Evolutionary conservation across 2,113 vertebrate genomes (phyloP), one percentile per base, ranked within the genome.

Genomic region (Forbesichthys agassizii): DNA sequence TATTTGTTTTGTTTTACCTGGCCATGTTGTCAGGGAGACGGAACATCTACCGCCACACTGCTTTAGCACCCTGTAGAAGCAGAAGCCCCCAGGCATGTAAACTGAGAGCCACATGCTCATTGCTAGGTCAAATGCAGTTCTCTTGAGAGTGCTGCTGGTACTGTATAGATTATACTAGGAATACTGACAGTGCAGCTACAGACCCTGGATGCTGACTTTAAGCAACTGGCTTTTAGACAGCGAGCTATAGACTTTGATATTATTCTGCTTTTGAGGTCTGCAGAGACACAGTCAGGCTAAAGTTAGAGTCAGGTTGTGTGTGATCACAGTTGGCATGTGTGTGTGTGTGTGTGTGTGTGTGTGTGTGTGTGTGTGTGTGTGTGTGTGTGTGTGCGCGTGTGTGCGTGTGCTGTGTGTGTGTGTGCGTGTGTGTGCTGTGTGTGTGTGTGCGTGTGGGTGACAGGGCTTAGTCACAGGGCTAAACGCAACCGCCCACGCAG

Each of bases 401-500:
- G 75, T 61, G 68, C 20, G 73, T 74, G 68, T 69, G 3, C 61
- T 67, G 36, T 68, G 72, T 78, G 58, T 74, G 16, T 16, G 16
- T 16, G 16, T 16, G 16, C 16, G 16, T 16, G 16, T 16, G 73
- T 74, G 68, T 69, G 3, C 61, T 67, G 36, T 68, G 72, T 78
- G 58, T 73, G 66, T 79, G 70, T 61, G 75, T 61, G 68, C 27
- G 27, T 27, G 27, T 27, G 75, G 71, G 64, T 79, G 77, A 82
- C 59, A 51, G 61, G 77, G 75, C 80, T 84, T 77, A 82, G 84
- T 82, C 83, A 87, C 66, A 82, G 74, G 68, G 73, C 74, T 81
- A 82, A 87, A 87, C 88, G 83, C 66, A 73, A 61, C 80, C 76
- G 78, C 83, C 88, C 86, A 87, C 86, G 79, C 47, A 33, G 64